Evolutionary conservation across 2,888 invertebrate genomes (phyloP), one percentile per base, ranked within the genome.

Genomic region (Mythimna loreyi): DNA sequence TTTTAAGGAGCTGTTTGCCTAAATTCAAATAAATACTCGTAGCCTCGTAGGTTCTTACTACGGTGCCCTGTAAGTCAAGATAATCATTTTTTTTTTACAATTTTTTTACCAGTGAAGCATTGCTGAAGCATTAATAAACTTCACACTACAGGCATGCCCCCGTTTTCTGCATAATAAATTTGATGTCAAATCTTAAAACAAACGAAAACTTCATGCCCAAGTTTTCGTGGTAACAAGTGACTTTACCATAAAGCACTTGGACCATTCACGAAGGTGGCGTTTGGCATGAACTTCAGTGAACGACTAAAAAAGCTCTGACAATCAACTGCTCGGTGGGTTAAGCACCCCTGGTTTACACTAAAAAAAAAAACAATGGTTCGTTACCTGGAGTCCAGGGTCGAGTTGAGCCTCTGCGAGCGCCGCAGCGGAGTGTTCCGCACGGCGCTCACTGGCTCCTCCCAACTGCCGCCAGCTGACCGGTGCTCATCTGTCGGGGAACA

Each of bases 381-480:
- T 85, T 81, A 96, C 96, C 96, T 93, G 77, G 92, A 91, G 89
- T 95, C 95, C 94, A 95, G 94, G 85, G 92, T 96, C 92, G 91
- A 96, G 91, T 94, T 96, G 91, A 92, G 94, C 89, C 93, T 89
- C 87, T 94, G 95, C 83, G 92, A 96, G 88, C 95, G 96, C 89
- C 90, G 93, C 83, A 94, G 95, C 85, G 93, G 94, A 73, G 94
- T 88, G 91, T 95, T 95, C 86, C 95, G 89, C 89, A 95, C 93
- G 85, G 96, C 92, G 85, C 95, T 93, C 92, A 96, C 92, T 67
- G 97, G 96, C 93, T 98, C 98, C 95, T 98, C 98, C 98, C 98
- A 98, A 90, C 97, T 97, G 92, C 97, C 97, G 78, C 97, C 97
- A 91, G 97, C 97, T 92, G 97, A 95, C 94, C 97, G 97, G 88